These are phyloP conservation scores for Diachrysia chrysitis DNA, from an alignment of 2,888 invertebrate species.

Conservation along the genomic window DNA sequence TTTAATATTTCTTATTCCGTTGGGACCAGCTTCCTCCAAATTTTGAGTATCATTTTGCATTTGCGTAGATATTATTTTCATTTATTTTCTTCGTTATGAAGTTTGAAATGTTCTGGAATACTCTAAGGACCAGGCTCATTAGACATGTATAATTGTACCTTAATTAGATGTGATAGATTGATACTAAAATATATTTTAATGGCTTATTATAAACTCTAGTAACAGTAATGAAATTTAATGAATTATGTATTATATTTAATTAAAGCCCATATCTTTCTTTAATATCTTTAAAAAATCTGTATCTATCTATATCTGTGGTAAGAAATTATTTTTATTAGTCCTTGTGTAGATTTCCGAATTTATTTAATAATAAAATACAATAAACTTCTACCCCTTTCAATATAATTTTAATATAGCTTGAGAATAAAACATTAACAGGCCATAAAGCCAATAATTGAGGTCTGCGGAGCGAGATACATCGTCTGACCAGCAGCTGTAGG, in stretches of 20 bases:
- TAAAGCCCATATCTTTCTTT: no score
- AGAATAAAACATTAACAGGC: not conserved
- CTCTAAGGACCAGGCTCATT: constrained; percentile 4
- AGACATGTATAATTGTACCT: not conserved
- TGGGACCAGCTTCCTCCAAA: not conserved
- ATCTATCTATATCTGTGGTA: no score
- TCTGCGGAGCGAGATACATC: not conserved
- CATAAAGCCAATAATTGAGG: constrained; percentile 1
- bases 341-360: no score
- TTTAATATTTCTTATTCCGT: constrained; percentile 21
- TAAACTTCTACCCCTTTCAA: not conserved
- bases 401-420: not conserved
- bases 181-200: not conserved
- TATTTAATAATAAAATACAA: not conserved
- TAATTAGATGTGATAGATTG: not conserved
- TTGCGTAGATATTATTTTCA: constrained; percentile 7
- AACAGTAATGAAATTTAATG: no score
- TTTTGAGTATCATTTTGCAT: constrained; percentile 23
- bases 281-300: no score
- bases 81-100: constrained; percentile 8
- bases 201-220: no score
- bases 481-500: not conserved
- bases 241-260: no score
- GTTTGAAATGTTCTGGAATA: not conserved
- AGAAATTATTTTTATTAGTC: no score